Evolutionary conservation across 1,140 invertebrate species (phyloP).

Genomic region (Eupristina koningsbergeri): DNA sequence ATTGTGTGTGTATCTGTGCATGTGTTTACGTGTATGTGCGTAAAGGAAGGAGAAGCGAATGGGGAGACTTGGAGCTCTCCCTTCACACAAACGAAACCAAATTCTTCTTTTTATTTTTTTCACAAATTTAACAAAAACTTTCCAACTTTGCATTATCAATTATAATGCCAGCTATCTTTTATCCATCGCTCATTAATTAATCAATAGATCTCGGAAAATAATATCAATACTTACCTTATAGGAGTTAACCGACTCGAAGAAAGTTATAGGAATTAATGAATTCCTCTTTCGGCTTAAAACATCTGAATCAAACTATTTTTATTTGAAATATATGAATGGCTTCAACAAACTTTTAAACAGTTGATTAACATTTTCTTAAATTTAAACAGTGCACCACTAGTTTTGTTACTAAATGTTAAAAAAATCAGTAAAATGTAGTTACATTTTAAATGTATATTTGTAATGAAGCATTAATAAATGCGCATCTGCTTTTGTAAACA

Average conservation of each 20-base stretch:
- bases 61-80: neutral
- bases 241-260: neutral
- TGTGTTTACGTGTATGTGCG: neutral
- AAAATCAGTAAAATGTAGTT: neutral
- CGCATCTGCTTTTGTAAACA: neutral
- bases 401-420: neutral
- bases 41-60: neutral
- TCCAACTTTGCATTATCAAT: constrained; percentile 8
- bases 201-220: neutral
- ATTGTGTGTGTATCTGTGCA: neutral
- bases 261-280: no score
- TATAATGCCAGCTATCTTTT: constrained; percentile 3
- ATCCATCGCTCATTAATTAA: constrained; percentile 22
- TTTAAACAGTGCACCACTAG: neutral
- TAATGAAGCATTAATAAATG: neutral
- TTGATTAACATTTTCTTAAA: no score
- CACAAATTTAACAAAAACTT: neutral
- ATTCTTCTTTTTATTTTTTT: constrained; percentile 7
- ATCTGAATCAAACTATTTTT: no score
- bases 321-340: no score
- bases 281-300: no score
- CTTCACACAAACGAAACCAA: constrained; percentile 38
- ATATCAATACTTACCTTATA: neutral
- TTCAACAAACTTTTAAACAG: no score
- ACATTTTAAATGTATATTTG: no score